phyloP scores from a whole-genome alignment of 2,113 vertebrate species.

The Dasyprocta punctata region DNA sequence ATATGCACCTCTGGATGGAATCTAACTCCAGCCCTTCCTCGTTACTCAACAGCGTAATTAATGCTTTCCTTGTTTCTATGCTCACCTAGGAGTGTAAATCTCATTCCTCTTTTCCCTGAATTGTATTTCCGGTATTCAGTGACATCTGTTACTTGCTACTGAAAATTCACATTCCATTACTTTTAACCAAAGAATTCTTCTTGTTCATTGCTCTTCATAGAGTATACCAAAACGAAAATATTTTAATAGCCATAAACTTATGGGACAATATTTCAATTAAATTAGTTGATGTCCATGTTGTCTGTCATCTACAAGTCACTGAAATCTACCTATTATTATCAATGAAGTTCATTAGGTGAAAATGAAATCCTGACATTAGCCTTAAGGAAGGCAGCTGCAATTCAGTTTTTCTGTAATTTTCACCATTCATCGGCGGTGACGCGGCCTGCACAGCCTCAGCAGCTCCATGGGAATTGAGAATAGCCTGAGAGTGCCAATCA shows the following conservation, averaged over 20 bases:
- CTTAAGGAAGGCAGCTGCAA: background rate
- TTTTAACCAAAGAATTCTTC: background rate
- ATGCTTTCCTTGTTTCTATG: background rate
- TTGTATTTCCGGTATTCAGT: background rate
- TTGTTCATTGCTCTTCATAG: background rate
- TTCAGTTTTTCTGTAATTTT: background rate
- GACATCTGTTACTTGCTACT: background rate
- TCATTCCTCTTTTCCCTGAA: background rate
- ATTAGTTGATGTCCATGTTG: background rate
- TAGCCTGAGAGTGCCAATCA: background rate
- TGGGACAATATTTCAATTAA: background rate
- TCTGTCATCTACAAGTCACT: background rate
- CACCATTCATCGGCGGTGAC: background rate
- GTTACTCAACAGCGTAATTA: background rate
- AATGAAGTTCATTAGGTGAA: background rate
- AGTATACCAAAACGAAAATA: conserved; percentile 1
- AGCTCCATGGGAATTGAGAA: background rate
- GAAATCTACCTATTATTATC: background rate
- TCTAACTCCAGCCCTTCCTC: background rate
- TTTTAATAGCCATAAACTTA: background rate
- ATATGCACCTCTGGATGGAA: background rate
- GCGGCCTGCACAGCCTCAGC: background rate
- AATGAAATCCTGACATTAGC: background rate
- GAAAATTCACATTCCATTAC: background rate
- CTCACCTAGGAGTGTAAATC: background rate